phyloP scores from a whole-genome alignment of 1,140 invertebrate genomes.

The Notospermus geniculatus region DNA sequence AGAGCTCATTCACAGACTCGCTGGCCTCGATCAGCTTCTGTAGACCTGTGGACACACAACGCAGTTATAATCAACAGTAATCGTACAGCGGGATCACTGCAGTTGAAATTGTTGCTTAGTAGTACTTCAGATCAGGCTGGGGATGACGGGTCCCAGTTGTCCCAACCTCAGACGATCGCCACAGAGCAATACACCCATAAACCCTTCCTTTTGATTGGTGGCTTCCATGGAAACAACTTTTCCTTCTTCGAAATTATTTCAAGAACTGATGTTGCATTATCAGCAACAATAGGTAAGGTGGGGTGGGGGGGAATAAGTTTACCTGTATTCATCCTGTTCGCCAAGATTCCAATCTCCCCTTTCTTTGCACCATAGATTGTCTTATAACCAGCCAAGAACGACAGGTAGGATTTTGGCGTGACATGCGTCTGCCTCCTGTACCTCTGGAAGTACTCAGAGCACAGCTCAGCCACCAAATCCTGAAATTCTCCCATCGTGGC shows the following conservation, averaged over 20 bases:
- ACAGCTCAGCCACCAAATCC: slow-evolving; percentile 85
- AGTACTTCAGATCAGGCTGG: no score
- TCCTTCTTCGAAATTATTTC: no score
- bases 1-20: slow-evolving; percentile 85
- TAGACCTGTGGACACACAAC: slow-evolving; percentile 60
- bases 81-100: no score
- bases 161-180: no score
- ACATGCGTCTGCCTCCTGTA: slow-evolving; percentile 92
- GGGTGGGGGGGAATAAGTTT: no score
- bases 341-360: slow-evolving; percentile 83
- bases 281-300: no score
- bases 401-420: slow-evolving; percentile 95
- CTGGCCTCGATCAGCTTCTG: slow-evolving; percentile 92
- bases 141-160: no score
- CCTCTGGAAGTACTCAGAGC: slow-evolving; percentile 89
- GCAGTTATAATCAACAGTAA: not conserved
- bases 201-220: not conserved
- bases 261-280: not conserved
- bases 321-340: slow-evolving; percentile 88
- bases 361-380: slow-evolving; percentile 87
- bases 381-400: slow-evolving; percentile 94
- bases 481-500: slow-evolving; percentile 72
- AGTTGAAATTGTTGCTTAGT: no score
- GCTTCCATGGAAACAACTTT: not conserved
- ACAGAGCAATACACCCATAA: not conserved